Percentiles rank a stretch among this genome's conserved stretches.
Evolutionary conservation across 1,140 invertebrate species (phyloP).

Genomic region (Drosophila ambigua): DNA sequence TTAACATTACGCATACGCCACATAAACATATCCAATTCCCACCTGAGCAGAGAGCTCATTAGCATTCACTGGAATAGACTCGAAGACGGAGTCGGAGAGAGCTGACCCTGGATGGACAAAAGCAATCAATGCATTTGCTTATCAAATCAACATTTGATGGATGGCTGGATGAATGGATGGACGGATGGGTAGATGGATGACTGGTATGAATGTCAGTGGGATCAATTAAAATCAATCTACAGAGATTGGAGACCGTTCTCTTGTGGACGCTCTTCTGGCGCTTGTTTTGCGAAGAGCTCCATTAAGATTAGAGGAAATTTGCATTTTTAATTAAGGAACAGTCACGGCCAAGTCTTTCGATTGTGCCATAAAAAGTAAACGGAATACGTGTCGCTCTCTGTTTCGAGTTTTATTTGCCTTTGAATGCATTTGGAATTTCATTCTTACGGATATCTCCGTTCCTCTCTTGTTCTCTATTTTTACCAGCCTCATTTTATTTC

Average conservation of each 20-base stretch:
- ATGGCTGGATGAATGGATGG: not conserved
- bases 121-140: constrained; percentile 61
- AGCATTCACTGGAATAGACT: constrained; percentile 11
- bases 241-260: constrained; percentile 6
- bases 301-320: constrained; percentile 68
- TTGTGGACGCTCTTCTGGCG: not conserved
- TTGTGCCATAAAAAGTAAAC: constrained; percentile 36
- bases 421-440: constrained; percentile 58
- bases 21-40: constrained; percentile 35
- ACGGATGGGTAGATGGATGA: constrained; percentile 33
- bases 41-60: constrained; percentile 48
- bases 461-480: constrained; percentile 16
- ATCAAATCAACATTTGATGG: constrained; percentile 53
- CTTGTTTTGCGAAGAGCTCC: constrained; percentile 7
- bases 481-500: constrained; percentile 1
- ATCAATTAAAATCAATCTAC: constrained; percentile 69
- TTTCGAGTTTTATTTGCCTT: constrained; percentile 20
- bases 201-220: constrained; percentile 46
- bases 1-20: constrained; percentile 46
- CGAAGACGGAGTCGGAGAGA: too few relatives aligned
- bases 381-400: constrained; percentile 10
- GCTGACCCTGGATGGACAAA: constrained; percentile 17
- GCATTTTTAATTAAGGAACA: constrained; percentile 73
- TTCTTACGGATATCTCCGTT: constrained; percentile 24
- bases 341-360: constrained; percentile 46